These are phyloP conservation scores for Sebastes goodei DNA, from an alignment of 2,797 vertebrate species.

Conservation along the genomic window DNA sequence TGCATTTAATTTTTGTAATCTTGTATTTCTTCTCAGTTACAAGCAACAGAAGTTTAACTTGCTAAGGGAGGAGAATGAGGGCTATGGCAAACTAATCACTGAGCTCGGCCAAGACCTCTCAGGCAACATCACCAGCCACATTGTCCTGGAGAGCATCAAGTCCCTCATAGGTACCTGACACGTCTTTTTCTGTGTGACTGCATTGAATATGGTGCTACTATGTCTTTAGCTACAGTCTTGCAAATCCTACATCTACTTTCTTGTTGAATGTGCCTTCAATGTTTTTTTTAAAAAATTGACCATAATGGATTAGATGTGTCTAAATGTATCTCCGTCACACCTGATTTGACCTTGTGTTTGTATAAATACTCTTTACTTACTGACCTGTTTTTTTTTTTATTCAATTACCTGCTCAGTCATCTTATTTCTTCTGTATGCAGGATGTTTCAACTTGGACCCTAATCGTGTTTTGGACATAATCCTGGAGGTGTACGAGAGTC, in stretches of 20 bases:
- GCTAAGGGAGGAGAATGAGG: constrained; percentile 97
- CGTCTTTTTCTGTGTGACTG: neutral
- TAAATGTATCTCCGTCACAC: neutral
- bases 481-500: constrained; percentile 95
- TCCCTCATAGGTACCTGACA: constrained; percentile 94
- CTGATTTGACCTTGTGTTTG: neutral
- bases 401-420: neutral
- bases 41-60: constrained; percentile 99
- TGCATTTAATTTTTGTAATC: neutral
- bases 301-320: neutral
- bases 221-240: neutral
- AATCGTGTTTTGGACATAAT: constrained; percentile 98
- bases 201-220: neutral
- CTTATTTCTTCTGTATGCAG: constrained; percentile 64
- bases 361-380: neutral
- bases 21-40: constrained; percentile 85
- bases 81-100: constrained; percentile 96
- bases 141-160: constrained; percentile 98
- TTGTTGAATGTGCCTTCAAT: neutral
- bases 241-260: neutral
- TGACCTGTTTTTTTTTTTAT: neutral
- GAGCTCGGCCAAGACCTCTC: constrained; percentile 98
- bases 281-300: neutral
- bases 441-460: constrained; percentile 98
- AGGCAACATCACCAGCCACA: constrained; percentile 93